Evolutionary conservation across 1,140 invertebrate species (phyloP).

Genomic region (Drosophila lowei): DNA sequence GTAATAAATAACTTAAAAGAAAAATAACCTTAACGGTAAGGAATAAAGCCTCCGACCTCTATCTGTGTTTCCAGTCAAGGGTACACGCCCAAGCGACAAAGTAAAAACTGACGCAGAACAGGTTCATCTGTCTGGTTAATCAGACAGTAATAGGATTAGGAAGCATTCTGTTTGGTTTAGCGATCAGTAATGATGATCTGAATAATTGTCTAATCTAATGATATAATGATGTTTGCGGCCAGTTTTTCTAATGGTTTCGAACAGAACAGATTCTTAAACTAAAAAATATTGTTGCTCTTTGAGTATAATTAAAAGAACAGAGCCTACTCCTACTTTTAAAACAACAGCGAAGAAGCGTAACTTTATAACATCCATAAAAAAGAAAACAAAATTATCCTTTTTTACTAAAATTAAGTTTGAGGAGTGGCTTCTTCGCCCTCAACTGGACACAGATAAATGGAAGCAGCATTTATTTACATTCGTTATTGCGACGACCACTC

Average conservation of each 20-base stretch:
- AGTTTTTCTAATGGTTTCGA: not conserved
- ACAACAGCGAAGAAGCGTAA: no score
- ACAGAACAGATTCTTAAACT: no score
- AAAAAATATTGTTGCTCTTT: no score
- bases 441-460: constrained; percentile 47
- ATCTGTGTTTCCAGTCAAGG: constrained; percentile 33
- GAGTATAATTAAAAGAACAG: no score
- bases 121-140: not conserved
- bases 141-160: constrained; percentile 25
- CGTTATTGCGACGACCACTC: constrained; percentile 72
- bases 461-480: constrained; percentile 54
- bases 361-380: not conserved
- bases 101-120: not conserved
- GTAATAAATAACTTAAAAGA: constrained; percentile 39
- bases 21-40: constrained; percentile 25
- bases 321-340: no score
- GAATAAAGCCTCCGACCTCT: constrained; percentile 46
- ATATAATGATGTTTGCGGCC: constrained; percentile 17
- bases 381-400: constrained; percentile 5
- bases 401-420: constrained; percentile 28
- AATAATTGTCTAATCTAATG: constrained; percentile 33
- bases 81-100: constrained; percentile 14
- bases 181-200: constrained; percentile 26
- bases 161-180: constrained; percentile 45
- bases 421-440: constrained; percentile 27